Base-by-base conservation (phyloP, 2,888 invertebrate species). In the Metopia argyrocephala region DNA sequence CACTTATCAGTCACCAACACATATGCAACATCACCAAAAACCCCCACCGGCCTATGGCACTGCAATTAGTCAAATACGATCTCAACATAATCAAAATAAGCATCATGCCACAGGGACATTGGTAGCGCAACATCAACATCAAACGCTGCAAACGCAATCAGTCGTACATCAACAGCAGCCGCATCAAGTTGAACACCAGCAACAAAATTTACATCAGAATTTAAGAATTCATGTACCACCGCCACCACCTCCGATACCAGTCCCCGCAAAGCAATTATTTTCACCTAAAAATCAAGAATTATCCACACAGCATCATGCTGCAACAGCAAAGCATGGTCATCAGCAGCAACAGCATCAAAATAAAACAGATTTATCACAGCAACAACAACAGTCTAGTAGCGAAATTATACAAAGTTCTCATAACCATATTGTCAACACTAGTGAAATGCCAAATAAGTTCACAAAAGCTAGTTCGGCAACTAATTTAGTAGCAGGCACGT, bases 61-160 rank as follows among this genome's bases (percentile, higher is more conserved):
- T 76, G 90, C 90, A 86, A 89, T 90, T 85, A 90, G 89, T 88
- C 90, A 90, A 88, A 88, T 90, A 84, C 85, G 90, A 90, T 90
- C 90, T 89, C 90, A 89, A 86, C 87, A 90, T 84, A 88, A 88
- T 87, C 90, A 89, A 88, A 89, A 86, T 75, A 87, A 89, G 61
- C 78, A 79, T 61, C 82, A 83, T 71, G 52, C 80, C 46, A 45
- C 70, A 48, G 81, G 61, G 27, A 50, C 69, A 61, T 62, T 65
- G 59, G 50, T 18, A 61, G 28, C 70, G 15, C 81, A 81, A 46
- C 68, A 68, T 7, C 81, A 78, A 18, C 74, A 80, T 65, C 65
- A 59, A 38, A 69, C 46, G 25, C 70, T 68, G 45, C 66, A 61
- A 31, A 23, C 57, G 15, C 62, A 68, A 57, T 38, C 59, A 61